Evolutionary conservation across 2,797 vertebrate genomes (phyloP), one percentile per base, ranked within the genome.

Genomic region (Hirundo rustica): DNA sequence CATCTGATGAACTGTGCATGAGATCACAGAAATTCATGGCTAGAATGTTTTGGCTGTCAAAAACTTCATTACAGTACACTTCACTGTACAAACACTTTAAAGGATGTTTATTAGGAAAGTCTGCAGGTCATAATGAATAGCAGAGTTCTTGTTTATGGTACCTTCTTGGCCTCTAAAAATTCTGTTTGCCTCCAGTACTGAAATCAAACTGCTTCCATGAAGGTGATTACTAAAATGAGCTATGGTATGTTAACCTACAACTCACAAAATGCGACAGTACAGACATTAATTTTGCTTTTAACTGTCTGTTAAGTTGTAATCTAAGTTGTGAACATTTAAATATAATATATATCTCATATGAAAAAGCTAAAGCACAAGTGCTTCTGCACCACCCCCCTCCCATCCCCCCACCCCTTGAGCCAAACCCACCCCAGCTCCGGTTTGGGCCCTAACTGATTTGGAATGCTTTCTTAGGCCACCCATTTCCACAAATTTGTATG

Each of bases 281-380:
- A 97, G 97, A 98, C 97, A 95, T 96, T 92, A 97, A 94, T 93
- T 96, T 95, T 96, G 83, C 95, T 95, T 95, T 97, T 85, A 95
- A 95, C 93, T 97, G 98, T 96, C 96, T 97, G 98, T 97, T 97
- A 97, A 96, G 97, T 97, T 97, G 97, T 97, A 96, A 97, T 97
- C 98, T 98, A 98, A 98, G 97, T 97, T 97, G 97, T 97, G 98
- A 98, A 97, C 97, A 97, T 97, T 98, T 98, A 98, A 98, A 98
- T 98, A 98, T 93, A 98, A 98, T 98, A 98, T 98, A 98, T 97
- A 97, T 97, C 93, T 98, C 97, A 96, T 98, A 98, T 97, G 98
- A 98, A 98, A 98, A 98, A 97, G 97, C 96, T 97, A 97, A 97
- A 98, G 98, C 98, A 97, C 98, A 97, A 97, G 97, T 97, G 98